phyloP scores from a whole-genome alignment of 2,797 vertebrate species.

The Ceyx erithaca region DNA sequence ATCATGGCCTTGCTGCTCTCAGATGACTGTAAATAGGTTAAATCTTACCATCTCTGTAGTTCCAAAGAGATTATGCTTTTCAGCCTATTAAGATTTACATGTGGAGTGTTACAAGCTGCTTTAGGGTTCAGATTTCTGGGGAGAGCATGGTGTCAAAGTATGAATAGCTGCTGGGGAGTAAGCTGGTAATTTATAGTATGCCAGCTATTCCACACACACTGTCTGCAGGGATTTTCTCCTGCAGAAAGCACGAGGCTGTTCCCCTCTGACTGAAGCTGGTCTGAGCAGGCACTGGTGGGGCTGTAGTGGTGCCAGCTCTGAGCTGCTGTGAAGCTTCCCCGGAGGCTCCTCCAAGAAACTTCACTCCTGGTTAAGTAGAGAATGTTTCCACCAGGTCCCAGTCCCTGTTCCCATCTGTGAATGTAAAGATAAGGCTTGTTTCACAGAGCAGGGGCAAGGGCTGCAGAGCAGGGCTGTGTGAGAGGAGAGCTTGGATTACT shows the following conservation, averaged over 20 bases:
- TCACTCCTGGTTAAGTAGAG: not conserved
- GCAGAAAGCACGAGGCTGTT: not conserved
- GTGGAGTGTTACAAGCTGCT: constrained; percentile 36
- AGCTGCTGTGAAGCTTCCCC: not conserved
- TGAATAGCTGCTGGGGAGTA: constrained; percentile 16
- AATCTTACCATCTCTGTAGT: constrained; percentile 35
- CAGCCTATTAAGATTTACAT: constrained; percentile 26
- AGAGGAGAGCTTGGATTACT: not conserved
- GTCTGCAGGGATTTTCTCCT: not conserved
- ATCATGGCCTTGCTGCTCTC: constrained; percentile 15
- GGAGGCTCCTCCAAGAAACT: not conserved
- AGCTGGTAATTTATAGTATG: not conserved
- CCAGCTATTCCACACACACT: constrained; percentile 3
- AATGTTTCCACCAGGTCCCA: not conserved
- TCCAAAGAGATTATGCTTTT: constrained; percentile 42
- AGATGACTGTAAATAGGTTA: constrained; percentile 38
- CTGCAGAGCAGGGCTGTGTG: not conserved
- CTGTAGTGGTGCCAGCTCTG: not conserved
- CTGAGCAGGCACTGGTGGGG: not conserved
- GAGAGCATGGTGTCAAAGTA: not conserved
- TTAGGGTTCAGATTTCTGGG: constrained; percentile 17
- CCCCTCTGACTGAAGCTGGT: not conserved
- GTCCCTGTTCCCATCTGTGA: not conserved
- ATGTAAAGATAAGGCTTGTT: not conserved
- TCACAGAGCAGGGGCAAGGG: not conserved